Percentiles rank a stretch among this genome's conserved stretches.
phyloP scores from a whole-genome alignment of 2,888 invertebrate genomes.

The Thera obeliscata region DNA sequence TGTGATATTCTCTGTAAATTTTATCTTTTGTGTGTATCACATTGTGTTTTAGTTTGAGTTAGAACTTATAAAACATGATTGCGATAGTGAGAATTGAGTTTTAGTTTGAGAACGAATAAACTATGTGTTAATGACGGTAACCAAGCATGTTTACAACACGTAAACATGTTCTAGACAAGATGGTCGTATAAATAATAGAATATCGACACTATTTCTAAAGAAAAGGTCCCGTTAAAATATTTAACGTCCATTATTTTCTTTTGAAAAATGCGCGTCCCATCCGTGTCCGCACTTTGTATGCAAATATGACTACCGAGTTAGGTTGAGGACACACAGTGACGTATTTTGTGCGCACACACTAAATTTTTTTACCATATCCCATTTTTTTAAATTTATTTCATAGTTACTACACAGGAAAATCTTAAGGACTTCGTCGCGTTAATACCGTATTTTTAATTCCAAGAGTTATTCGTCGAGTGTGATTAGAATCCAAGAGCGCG shows the following conservation, averaged over 20 bases:
- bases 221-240: slow-evolving; percentile 67
- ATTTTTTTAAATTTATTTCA: too few relatives aligned
- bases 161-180: slow-evolving; percentile 43
- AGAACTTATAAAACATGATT: too few relatives aligned
- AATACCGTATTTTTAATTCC: too few relatives aligned
- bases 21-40: neutral
- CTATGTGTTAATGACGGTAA: neutral
- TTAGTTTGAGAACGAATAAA: neutral
- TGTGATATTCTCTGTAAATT: neutral
- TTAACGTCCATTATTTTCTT: slow-evolving; percentile 64
- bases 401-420: too few relatives aligned
- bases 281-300: slow-evolving; percentile 67
- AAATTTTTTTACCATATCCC: too few relatives aligned
- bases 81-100: too few relatives aligned
- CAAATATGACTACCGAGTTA: slow-evolving; percentile 58
- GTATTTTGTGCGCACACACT: too few relatives aligned
- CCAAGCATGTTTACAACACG: slow-evolving; percentile 22
- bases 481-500: too few relatives aligned
- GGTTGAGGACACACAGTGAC: slow-evolving; percentile 35
- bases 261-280: slow-evolving; percentile 66
- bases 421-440: too few relatives aligned
- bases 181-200: slow-evolving; percentile 60
- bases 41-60: too few relatives aligned
- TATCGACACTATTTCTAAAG: slow-evolving; percentile 63
- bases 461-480: too few relatives aligned